Evolutionary conservation across 2,797 vertebrate species (phyloP), one percentile per base, ranked within the genome.

Genomic region (Pristis pectinata): DNA sequence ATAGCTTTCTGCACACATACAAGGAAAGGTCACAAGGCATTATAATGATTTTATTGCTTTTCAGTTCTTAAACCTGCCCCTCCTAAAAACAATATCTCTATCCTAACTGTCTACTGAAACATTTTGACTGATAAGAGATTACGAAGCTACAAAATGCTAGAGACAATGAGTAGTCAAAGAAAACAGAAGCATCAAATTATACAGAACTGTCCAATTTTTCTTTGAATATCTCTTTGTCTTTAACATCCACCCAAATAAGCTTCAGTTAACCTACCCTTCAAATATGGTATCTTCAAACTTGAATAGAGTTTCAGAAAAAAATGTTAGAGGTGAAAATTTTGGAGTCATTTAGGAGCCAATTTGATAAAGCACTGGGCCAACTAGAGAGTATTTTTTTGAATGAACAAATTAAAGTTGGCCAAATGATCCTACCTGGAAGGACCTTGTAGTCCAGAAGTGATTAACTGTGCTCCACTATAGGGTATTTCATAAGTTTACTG

Each of bases 1-100:
- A 96, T 96, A 96, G 97, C 97, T 97, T 97, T 96, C 97, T 97
- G 96, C 97, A 98, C 97, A 97, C 97, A 98, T 96, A 97, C 97
- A 97, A 97, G 95, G 97, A 97, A 97, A 97, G 70, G 0, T 30
- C 27, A 74, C 70, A n/a, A 76, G 44, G 19, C 27, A 94, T 56
- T 94, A 53, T 94, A 76, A 49, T n/a, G 44, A 94, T 41, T 74
- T 76, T 74, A 74, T 27, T 76, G 4, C 76, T 10, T 94, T 74
- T 17, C 72, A 27, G 11, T 37, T 94, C 41, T 61, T 53, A n/a
- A 27, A 74, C 27, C 67, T 74, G 27, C 44, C 4, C 27, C 11
- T 34, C 74, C 44, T 93, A 13, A 44, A 44, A 44, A 74, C 41
- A 56, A 53, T 74, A 34, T 41, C 24, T 61, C 37, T 59, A 53